Base-by-base conservation (phyloP, 92 coral and sea anemone species). In the Phenganax subtilis region DNA sequence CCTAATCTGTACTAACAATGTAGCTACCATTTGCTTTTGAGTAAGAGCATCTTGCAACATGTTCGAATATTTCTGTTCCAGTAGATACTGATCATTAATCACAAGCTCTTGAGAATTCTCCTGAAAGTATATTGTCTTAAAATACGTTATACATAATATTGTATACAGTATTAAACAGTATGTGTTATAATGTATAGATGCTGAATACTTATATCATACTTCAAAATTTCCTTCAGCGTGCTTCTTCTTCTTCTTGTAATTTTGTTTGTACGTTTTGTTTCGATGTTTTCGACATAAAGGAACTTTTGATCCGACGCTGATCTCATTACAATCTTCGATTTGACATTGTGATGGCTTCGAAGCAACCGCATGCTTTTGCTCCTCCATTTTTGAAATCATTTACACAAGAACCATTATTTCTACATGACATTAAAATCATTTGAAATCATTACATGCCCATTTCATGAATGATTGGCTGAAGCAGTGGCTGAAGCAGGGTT, bases 261-360 rank as follows among this genome's bases (percentile, higher is more conserved):
- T 96, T 80, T 96, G 99, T 81, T 96, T 96, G 91, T 96, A 96
- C 76, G 91, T 96, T 71, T 90, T 92, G 91, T 96, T 92, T 60
- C 99, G 89, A 60, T 96, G 99, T 85, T 92, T 96, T 82, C 99
- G 93, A 82, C 99, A 96, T 62, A 96, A 79, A 10, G 93, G 84
- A 7, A 97, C 93, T 65, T 97, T 75, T 59, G 90, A 90, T 6
- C 99, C 97, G 2, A 96, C 99, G 17, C 97, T 96, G 57, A 90
- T 81, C 55, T 96, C 99, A 37, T 76, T 80, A 76, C 99, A 96
- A 51, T 97, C 99, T 44, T 88, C 99, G 25, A 92, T 91, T 74
- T 96, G 97, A 88, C 99, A 96, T 72, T 87, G 47, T 37, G 47
- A 37, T 37, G 2, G 89, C 63, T 79, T 79, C 56, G 83, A 10